Percentiles rank a stretch among this genome's conserved stretches.
These are phyloP conservation scores for Megatriorchis doriae DNA, from an alignment of 2,113 vertebrate genomes.

Conservation along the genomic window DNA sequence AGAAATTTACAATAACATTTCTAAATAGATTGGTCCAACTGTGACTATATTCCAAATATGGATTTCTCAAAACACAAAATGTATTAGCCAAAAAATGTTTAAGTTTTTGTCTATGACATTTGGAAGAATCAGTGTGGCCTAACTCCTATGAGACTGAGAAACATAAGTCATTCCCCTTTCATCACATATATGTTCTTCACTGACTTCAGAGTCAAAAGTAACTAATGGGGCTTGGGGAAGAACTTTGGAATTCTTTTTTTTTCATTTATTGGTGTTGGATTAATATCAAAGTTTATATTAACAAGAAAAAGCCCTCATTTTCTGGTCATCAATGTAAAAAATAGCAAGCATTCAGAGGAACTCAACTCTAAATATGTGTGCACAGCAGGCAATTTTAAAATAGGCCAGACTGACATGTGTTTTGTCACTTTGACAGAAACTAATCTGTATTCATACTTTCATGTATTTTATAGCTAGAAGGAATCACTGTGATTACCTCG, in stretches of 20 bases:
- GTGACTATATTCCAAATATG: neutral
- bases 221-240: neutral
- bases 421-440: neutral
- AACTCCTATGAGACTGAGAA: neutral
- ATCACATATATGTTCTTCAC: neutral
- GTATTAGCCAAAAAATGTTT: neutral
- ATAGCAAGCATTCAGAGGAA: neutral
- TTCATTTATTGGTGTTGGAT: neutral
- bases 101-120: neutral
- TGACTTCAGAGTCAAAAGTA: neutral
- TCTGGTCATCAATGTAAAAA: neutral
- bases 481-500: neutral
- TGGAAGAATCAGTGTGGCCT: accelerated
- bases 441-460: neutral
- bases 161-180: neutral
- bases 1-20: neutral
- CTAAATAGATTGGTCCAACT: neutral
- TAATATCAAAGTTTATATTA: neutral
- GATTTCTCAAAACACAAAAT: neutral
- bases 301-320: neutral
- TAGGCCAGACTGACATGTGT: neutral
- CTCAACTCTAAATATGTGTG: neutral
- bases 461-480: neutral
- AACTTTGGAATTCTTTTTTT: neutral
- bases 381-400: neutral